Conservation (phyloP, 1,140 invertebrate species). For the Ceratina calcarata region DNA sequence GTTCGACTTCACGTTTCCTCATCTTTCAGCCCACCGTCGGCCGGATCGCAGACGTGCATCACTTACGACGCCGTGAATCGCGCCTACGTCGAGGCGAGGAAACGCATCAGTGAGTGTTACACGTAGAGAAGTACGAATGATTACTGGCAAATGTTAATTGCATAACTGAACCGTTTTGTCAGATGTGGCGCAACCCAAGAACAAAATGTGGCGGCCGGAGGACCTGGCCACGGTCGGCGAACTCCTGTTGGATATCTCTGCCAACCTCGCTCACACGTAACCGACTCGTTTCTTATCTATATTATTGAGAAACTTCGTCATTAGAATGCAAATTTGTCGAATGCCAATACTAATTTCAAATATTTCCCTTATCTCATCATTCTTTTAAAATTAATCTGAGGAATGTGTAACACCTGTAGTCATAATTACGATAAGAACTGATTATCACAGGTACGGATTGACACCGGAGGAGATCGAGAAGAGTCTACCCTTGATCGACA, state of each 20-base stretch:
- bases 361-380: no score
- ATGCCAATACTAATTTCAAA: neutral
- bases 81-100: slow-evolving; percentile 92
- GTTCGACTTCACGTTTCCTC: slow-evolving; percentile 59
- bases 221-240: slow-evolving; percentile 92
- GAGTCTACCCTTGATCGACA: slow-evolving; percentile 92
- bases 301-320: neutral
- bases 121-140: neutral
- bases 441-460: slow-evolving; percentile 86
- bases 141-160: no score
- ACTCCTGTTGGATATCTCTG: slow-evolving; percentile 91
- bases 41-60: slow-evolving; percentile 90
- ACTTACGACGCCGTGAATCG: slow-evolving; percentile 95
- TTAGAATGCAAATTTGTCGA: neutral
- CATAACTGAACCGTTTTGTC: slow-evolving; percentile 44
- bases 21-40: slow-evolving; percentile 83
- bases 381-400: no score
- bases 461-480: slow-evolving; percentile 93
- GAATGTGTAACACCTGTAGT: no score
- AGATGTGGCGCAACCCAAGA: slow-evolving; percentile 89
- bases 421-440: neutral
- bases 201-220: slow-evolving; percentile 86
- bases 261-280: slow-evolving; percentile 92
- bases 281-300: slow-evolving; percentile 55
- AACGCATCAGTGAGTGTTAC: slow-evolving; percentile 88